Evolutionary conservation across 2,888 invertebrate species (phyloP).

Genomic region (Vandiemenella viatica): DNA sequence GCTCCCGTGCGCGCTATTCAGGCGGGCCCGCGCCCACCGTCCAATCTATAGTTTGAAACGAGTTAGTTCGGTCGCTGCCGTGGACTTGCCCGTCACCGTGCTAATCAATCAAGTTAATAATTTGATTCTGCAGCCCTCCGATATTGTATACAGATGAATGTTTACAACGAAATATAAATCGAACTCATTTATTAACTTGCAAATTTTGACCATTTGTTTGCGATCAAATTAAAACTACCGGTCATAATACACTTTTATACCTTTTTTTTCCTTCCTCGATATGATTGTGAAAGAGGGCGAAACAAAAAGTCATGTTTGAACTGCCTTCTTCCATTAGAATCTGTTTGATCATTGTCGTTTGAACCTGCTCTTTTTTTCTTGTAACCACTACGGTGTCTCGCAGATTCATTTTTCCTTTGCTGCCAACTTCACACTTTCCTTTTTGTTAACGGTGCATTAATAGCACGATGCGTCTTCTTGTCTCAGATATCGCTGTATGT

Average conservation of each 20-base stretch:
- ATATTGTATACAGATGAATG: constrained; percentile 11
- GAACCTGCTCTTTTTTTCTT: too few species aligned
- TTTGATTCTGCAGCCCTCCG: constrained; percentile 14
- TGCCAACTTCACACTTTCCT: too few species aligned
- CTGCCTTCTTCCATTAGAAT: too few species aligned
- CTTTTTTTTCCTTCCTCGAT: not conserved
- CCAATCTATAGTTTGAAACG: constrained; percentile 8
- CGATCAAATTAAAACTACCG: constrained; percentile 15
- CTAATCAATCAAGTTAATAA: constrained; percentile 19
- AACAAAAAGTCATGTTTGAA: too few species aligned
- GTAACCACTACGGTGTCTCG: too few species aligned
- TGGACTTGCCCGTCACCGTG: constrained; percentile 16
- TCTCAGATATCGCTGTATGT: too few species aligned
- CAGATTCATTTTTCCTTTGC: too few species aligned
- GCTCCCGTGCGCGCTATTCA: not conserved
- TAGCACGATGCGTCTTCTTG: too few species aligned
- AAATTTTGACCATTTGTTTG: constrained; percentile 15
- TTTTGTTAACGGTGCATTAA: too few species aligned
- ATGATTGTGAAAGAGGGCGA: too few species aligned
- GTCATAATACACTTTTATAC: constrained; percentile 10
- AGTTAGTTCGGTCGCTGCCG: not conserved
- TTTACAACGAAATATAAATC: constrained; percentile 16
- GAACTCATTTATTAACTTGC: constrained; percentile 16
- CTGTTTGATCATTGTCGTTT: too few species aligned
- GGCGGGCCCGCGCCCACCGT: not conserved